Conservation (phyloP, 2,113 vertebrate genomes). For the Plecturocebus donacophilus region DNA sequence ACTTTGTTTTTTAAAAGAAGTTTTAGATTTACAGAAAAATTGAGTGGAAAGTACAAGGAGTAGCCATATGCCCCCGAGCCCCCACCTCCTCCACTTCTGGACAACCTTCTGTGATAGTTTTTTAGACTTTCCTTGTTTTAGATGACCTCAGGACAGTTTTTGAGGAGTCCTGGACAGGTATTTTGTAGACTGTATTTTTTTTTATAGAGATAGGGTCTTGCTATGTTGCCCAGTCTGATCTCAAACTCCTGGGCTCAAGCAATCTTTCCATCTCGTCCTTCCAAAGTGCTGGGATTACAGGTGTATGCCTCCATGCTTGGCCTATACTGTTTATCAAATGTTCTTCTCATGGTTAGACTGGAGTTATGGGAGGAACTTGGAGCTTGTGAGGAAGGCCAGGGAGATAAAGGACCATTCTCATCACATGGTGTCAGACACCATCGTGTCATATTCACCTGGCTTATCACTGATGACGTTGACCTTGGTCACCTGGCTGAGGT, state of each 20-base stretch:
- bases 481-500: background rate
- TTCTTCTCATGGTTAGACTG: background rate
- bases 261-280: no score
- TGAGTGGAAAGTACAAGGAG: background rate
- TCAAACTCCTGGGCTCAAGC: no score
- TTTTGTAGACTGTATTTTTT: background rate
- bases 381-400: background rate
- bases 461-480: background rate
- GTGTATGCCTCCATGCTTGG: no score
- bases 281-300: no score
- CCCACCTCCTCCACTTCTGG: fast-evolving
- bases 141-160: background rate
- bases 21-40: background rate
- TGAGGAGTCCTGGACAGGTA: background rate
- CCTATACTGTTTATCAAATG: no score
- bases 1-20: background rate
- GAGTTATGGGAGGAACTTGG: no score
- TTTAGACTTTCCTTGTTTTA: background rate
- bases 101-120: background rate
- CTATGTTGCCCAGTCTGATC: no score
- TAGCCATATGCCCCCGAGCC: fast-evolving
- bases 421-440: fast-evolving
- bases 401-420: no score
- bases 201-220: no score
- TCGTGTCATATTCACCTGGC: background rate